Evolutionary conservation across 2,888 invertebrate genomes (phyloP).

Genomic region (Cosmia trapezina): DNA sequence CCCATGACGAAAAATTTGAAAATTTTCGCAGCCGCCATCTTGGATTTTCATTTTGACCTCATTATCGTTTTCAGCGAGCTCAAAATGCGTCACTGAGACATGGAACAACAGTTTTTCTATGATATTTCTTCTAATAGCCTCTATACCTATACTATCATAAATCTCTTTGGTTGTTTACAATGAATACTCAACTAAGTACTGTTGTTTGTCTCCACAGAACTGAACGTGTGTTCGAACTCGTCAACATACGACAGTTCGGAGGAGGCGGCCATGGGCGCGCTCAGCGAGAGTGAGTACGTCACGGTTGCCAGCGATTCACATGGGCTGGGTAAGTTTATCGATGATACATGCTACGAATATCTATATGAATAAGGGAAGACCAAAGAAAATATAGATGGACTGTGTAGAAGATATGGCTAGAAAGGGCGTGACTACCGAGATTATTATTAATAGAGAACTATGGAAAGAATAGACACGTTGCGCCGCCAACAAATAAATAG

Average conservation of each 20-base stretch:
- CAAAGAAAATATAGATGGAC: not conserved
- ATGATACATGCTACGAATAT: not conserved
- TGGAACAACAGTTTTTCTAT: too few species aligned
- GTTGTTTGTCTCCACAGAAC: constrained; percentile 74
- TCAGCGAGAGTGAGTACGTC: constrained; percentile 91
- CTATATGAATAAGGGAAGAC: not conserved
- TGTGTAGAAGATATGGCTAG: not conserved
- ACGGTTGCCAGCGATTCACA: constrained; percentile 82
- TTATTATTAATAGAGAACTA: not conserved
- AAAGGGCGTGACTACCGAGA: not conserved
- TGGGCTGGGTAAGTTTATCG: constrained; percentile 76
- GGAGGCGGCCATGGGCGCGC: constrained; percentile 90
- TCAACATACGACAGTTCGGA: constrained; percentile 92
- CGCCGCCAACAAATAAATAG: not conserved
- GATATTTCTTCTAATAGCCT: too few species aligned
- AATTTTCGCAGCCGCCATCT: too few species aligned
- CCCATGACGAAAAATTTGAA: too few species aligned
- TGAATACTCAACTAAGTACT: not conserved
- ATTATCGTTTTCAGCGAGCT: too few species aligned
- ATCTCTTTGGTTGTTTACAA: not conserved
- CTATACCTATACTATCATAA: too few species aligned
- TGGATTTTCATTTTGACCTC: too few species aligned
- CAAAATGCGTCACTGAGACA: too few species aligned
- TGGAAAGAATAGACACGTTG: not conserved
- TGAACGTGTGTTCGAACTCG: constrained; percentile 91